phyloP scores from a whole-genome alignment of 92 coral and sea anemone genomes.

The Zoanthus solanderi region DNA sequence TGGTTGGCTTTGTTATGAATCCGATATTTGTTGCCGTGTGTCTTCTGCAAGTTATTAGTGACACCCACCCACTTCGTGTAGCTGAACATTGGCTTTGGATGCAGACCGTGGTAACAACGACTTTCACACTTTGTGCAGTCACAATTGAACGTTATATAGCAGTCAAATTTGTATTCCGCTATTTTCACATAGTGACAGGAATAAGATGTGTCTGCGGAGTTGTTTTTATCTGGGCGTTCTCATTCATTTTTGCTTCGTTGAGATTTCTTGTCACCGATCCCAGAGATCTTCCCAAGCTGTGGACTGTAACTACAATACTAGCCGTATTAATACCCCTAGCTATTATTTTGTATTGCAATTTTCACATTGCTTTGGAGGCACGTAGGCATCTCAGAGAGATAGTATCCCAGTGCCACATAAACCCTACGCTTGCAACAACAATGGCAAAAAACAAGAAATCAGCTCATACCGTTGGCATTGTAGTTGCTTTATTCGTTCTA shows the following conservation, averaged over 20 bases:
- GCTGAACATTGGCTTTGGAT: conserved; percentile 82
- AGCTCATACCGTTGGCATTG: conserved; percentile 77
- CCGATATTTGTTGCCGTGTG: conserved; percentile 58
- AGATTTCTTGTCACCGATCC: conserved; percentile 61
- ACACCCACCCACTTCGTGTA: conserved; percentile 45
- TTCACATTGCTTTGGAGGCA: conserved; percentile 71
- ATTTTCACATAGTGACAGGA: conserved; percentile 56
- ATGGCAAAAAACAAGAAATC: conserved; percentile 74
- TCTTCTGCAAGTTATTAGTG: conserved; percentile 46
- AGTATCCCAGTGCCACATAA: conserved; percentile 51
- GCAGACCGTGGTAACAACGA: conserved; percentile 74
- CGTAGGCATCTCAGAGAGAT: conserved; percentile 61
- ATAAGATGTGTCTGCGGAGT: conserved; percentile 45
- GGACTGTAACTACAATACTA: conserved; percentile 70
- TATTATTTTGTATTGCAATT: conserved; percentile 71
- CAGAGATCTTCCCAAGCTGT: conserved; percentile 57
- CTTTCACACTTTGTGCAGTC: conserved; percentile 81
- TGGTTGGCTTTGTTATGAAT: conserved; percentile 54
- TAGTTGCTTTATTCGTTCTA: conserved; percentile 69
- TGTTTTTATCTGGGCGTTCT: conserved; percentile 67
- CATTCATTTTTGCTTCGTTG: conserved; percentile 64
- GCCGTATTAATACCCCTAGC: conserved; percentile 65
- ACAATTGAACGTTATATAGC: conserved; percentile 79
- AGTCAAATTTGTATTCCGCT: conserved; percentile 59
- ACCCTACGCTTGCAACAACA: conserved; percentile 53